A percentile compares a stretch with the other conserved stretches of the same genome.
These are phyloP conservation scores for Dryobotodes eremita DNA, from an alignment of 2,888 invertebrate genomes.

Conservation along the genomic window DNA sequence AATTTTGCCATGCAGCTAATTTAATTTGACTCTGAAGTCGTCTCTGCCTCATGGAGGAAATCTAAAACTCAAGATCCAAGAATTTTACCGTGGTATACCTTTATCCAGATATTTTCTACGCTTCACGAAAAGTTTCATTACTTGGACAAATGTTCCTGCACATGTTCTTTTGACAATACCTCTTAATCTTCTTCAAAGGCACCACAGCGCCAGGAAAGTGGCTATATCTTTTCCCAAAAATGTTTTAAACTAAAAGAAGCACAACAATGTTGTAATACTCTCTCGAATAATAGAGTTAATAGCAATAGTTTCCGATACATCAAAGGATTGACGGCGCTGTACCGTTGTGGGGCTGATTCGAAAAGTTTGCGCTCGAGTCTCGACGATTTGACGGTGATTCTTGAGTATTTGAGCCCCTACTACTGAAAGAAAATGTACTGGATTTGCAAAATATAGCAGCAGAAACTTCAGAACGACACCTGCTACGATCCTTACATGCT, in stretches of 20 bases:
- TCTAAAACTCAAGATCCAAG: fast-evolving
- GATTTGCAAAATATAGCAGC: no score
- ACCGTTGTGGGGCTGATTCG: constrained; percentile 70
- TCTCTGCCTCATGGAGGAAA: neutral
- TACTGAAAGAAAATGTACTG: constrained; percentile 1
- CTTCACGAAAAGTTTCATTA: neutral
- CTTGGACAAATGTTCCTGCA: no score
- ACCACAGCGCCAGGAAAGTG: no score
- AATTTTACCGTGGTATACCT: neutral
- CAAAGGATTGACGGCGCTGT: constrained; percentile 72
- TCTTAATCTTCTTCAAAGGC: neutral
- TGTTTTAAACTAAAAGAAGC: neutral
- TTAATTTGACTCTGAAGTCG: neutral
- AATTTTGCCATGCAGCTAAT: neutral
- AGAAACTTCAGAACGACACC: neutral
- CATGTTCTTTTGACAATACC: neutral
- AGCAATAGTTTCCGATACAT: constrained; percentile 74
- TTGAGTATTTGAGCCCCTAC: constrained; percentile 67
- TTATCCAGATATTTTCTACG: no score
- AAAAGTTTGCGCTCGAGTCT: constrained; percentile 71
- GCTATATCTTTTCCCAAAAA: neutral
- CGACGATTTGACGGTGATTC: constrained; percentile 71
- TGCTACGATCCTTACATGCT: neutral
- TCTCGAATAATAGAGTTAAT: constrained; percentile 51
- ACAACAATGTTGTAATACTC: constrained; percentile 29